These are phyloP conservation scores for Heliconius cydno DNA, from an alignment of 2,888 invertebrate genomes.

Conservation along the genomic window DNA sequence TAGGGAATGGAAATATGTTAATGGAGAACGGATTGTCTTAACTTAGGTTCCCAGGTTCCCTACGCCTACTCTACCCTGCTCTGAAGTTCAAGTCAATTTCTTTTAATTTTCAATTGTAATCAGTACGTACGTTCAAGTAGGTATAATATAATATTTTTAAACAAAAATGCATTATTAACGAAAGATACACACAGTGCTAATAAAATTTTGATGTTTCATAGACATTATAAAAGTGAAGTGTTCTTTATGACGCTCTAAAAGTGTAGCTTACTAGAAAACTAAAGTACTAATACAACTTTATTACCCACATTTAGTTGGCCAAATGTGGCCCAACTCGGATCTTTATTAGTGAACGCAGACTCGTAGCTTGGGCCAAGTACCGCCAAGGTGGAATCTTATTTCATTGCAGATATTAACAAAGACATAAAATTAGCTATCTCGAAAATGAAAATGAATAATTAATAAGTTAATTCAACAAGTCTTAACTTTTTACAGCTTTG, in stretches of 20 bases:
- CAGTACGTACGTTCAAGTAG: too few relatives aligned
- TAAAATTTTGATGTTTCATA: conserved; percentile 6
- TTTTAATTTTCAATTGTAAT: background rate
- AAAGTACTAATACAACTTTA: conserved; percentile 39
- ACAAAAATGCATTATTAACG: background rate
- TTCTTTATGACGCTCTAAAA: conserved; percentile 18
- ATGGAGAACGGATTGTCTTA: too few relatives aligned
- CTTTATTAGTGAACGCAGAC: background rate
- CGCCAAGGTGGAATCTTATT: conserved; percentile 56
- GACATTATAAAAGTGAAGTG: conserved; percentile 16
- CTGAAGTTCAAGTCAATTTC: background rate
- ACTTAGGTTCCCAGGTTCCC: too few relatives aligned
- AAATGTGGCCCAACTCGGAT: conserved; percentile 3
- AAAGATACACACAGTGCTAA: background rate
- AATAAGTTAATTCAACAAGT: conserved; percentile 72
- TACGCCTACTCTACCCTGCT: too few relatives aligned
- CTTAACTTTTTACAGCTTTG: conserved; percentile 67
- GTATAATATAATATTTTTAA: background rate
- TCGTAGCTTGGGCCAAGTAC: background rate
- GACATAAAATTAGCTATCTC: conserved; percentile 64
- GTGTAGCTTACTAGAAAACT: conserved; percentile 1
- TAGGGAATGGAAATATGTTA: too few relatives aligned
- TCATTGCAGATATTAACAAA: conserved; percentile 56
- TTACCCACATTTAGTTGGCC: conserved; percentile 20
- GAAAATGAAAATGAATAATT: conserved; percentile 77